A percentile compares a stretch with the other conserved stretches of the same genome.
phyloP scores from a whole-genome alignment of 1,140 invertebrate species.

The Ephestia elutella region DNA sequence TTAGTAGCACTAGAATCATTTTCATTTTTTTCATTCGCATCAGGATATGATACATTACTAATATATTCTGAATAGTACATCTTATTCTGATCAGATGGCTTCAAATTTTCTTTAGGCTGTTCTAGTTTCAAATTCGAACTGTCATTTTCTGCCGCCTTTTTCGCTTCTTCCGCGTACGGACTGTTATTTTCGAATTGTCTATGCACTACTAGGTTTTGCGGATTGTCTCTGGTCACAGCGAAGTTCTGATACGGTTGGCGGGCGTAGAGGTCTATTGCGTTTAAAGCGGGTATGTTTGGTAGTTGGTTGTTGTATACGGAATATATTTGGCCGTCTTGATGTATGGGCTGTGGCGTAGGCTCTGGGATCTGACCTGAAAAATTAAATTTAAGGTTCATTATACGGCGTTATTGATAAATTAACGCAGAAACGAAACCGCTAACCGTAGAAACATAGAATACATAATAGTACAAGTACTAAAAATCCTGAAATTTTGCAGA shows the following conservation, averaged over 20 bases:
- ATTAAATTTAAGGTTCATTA: conserved; percentile 12
- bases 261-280: conserved; percentile 49
- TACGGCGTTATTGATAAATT: too few relatives aligned
- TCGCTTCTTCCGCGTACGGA: conserved; percentile 38
- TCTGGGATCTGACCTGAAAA: conserved; percentile 41
- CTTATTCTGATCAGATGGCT: conserved; percentile 54
- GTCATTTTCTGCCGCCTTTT: conserved; percentile 39
- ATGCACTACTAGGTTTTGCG: conserved; percentile 58
- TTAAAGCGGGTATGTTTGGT: conserved; percentile 36
- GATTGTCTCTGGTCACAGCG: conserved; percentile 41
- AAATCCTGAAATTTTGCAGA: too few relatives aligned
- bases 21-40: conserved; percentile 38
- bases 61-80: conserved; percentile 38
- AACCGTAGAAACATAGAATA: too few relatives aligned
- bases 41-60: background rate
- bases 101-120: conserved; percentile 59
- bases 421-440: too few relatives aligned
- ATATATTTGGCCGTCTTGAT: conserved; percentile 42
- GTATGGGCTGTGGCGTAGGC: conserved; percentile 29
- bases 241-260: conserved; percentile 39
- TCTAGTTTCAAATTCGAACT: conserved; percentile 29
- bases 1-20: conserved; percentile 39
- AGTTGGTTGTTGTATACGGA: conserved; percentile 44
- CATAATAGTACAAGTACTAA: too few relatives aligned
- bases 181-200: conserved; percentile 50